Evolutionary conservation across 2,888 invertebrate species (phyloP).

Genomic region (Gnatocerus cornutus): DNA sequence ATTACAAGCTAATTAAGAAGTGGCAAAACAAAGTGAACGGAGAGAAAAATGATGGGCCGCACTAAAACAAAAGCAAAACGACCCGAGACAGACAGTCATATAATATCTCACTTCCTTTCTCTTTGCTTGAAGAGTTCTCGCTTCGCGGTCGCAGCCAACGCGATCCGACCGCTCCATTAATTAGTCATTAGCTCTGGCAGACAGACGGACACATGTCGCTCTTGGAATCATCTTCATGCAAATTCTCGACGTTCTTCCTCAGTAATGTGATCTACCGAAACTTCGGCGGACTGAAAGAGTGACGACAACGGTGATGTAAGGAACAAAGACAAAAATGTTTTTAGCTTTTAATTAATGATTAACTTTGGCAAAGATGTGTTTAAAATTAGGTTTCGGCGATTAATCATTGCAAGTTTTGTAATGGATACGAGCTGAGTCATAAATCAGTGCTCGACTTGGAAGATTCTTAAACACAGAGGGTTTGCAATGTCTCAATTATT

Average conservation of each 20-base stretch:
- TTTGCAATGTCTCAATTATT: too few species aligned
- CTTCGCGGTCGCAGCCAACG: constrained; percentile 46
- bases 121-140: constrained; percentile 49
- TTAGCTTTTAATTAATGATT: constrained; percentile 6
- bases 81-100: constrained; percentile 60
- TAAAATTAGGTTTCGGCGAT: background rate
- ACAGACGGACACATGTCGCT: constrained; percentile 57
- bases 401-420: background rate
- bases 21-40: constrained; percentile 56
- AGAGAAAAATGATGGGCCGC: constrained; percentile 43
- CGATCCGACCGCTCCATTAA: constrained; percentile 53
- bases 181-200: constrained; percentile 57
- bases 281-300: background rate
- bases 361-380: constrained; percentile 1
- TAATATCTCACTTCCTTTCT: constrained; percentile 66
- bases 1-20: constrained; percentile 63
- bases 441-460: too few species aligned
- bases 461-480: background rate
- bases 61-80: constrained; percentile 56
- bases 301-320: constrained; percentile 14
- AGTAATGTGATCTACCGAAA: constrained; percentile 32
- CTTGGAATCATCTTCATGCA: constrained; percentile 37
- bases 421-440: background rate
- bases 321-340: constrained; percentile 10
- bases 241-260: constrained; percentile 40